These are phyloP conservation scores for Oreocharis arfaki DNA, from an alignment of 2,113 vertebrate species.

Conservation along the genomic window DNA sequence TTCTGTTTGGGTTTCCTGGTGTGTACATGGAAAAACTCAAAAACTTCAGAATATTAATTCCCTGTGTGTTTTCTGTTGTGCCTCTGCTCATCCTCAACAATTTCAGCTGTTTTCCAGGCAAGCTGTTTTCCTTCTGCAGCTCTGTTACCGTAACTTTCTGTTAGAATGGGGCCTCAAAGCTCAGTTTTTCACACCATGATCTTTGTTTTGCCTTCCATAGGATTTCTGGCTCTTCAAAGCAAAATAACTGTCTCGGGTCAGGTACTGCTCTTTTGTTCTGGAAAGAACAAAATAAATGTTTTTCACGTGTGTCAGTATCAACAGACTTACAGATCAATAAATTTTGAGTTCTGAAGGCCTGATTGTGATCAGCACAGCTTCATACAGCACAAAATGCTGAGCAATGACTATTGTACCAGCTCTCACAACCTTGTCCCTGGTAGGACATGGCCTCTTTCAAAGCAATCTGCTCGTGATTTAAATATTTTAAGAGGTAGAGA, in stretches of 20 bases:
- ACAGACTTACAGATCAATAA: background rate
- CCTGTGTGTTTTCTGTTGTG: background rate
- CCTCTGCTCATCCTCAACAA: background rate
- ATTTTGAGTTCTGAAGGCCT: background rate
- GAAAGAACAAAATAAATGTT: background rate
- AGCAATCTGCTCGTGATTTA: background rate
- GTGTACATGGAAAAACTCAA: background rate
- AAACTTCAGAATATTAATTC: background rate
- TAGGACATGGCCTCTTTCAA: background rate
- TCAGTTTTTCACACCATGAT: background rate
- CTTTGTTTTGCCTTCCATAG: background rate
- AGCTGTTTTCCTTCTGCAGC: background rate
- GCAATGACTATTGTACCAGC: background rate
- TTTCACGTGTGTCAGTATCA: background rate
- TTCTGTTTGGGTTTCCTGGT: rapidly evolving
- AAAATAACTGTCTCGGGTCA: background rate
- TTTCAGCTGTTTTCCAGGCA: background rate
- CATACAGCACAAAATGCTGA: background rate
- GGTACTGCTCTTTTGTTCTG: background rate
- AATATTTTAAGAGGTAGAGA: background rate
- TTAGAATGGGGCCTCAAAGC: background rate
- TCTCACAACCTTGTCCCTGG: background rate
- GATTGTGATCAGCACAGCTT: background rate
- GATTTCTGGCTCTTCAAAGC: background rate
- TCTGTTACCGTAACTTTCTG: background rate